Evolutionary conservation across 2,888 invertebrate genomes (phyloP).

Genomic region (Phortica magna): DNA sequence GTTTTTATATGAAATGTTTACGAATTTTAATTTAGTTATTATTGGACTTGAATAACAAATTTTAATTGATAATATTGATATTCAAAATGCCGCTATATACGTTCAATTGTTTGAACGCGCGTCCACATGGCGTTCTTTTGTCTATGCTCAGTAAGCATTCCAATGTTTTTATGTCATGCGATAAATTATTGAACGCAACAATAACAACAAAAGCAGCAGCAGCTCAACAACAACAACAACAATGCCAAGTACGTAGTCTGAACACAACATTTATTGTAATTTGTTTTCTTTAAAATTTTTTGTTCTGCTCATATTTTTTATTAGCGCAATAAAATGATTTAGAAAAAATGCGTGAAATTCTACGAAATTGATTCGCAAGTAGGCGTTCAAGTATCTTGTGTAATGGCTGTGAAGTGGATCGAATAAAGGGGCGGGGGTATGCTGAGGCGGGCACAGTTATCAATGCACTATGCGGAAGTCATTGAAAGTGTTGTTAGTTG

Average conservation of each 20-base stretch:
- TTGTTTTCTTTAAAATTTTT: neutral
- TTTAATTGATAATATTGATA: slow-evolving; percentile 12
- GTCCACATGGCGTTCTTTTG: neutral
- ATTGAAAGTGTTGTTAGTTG: neutral
- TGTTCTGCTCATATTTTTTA: slow-evolving; percentile 5
- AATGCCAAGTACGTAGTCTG: neutral
- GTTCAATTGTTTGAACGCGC: neutral
- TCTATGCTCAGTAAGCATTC: slow-evolving; percentile 54
- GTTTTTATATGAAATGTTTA: too few species aligned
- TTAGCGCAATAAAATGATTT: neutral
- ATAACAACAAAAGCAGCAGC: neutral
- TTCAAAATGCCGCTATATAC: slow-evolving; percentile 2
- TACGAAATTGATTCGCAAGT: slow-evolving; percentile 1
- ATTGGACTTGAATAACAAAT: slow-evolving; percentile 5
- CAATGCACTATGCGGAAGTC: slow-evolving; percentile 19
- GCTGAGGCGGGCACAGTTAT: neutral
- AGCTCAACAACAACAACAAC: slow-evolving; percentile 11
- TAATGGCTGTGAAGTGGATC: neutral
- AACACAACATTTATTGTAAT: neutral
- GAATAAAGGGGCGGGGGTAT: neutral
- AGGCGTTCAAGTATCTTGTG: neutral
- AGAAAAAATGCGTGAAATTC: slow-evolving; percentile 13
- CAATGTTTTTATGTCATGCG: slow-evolving; percentile 67
- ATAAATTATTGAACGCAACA: slow-evolving; percentile 53
- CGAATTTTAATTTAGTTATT: slow-evolving; percentile 8